Conservation (phyloP, 2,113 vertebrate genomes). For the Nannobrachium achirus region DNA sequence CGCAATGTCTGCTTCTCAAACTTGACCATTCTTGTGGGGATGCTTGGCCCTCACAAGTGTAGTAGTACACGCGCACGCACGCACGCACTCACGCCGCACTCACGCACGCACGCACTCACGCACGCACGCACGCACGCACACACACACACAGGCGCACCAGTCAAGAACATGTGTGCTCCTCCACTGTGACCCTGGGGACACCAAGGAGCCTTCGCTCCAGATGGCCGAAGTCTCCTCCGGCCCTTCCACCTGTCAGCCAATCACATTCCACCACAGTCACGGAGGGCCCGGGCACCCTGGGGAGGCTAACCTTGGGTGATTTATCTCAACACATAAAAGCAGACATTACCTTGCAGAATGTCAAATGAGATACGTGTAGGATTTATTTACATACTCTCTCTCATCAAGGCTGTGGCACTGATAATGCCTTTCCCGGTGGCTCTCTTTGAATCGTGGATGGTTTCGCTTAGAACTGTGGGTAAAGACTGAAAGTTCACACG, state of each 20-base stretch:
- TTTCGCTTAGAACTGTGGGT: too few species aligned
- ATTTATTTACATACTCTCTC: neutral
- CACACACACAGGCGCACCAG: neutral
- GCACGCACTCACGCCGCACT: neutral
- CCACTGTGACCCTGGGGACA: constrained; percentile 42
- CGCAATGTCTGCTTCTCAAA: too few species aligned
- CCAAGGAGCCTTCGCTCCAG: constrained; percentile 43
- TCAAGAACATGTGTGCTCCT: constrained; percentile 17
- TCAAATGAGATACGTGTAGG: neutral
- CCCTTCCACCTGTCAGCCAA: constrained; percentile 43
- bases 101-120: neutral
- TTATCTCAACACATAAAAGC: constrained; percentile 3
- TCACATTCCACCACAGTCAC: constrained; percentile 33
- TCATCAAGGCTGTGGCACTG: neutral
- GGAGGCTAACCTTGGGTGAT: constrained; percentile 42
- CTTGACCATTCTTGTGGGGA: too few species aligned
- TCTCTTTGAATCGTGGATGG: too few species aligned
- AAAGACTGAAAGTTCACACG: too few species aligned
- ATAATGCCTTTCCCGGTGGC: neutral
- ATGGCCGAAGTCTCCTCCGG: constrained; percentile 50
- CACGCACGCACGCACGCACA: neutral
- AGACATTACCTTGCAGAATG: neutral
- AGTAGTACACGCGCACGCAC: neutral
- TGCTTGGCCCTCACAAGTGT: too few species aligned
- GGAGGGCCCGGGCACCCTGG: constrained; percentile 29